phyloP scores from a whole-genome alignment of 2,113 vertebrate genomes.

The Anser brachyrhynchus region DNA sequence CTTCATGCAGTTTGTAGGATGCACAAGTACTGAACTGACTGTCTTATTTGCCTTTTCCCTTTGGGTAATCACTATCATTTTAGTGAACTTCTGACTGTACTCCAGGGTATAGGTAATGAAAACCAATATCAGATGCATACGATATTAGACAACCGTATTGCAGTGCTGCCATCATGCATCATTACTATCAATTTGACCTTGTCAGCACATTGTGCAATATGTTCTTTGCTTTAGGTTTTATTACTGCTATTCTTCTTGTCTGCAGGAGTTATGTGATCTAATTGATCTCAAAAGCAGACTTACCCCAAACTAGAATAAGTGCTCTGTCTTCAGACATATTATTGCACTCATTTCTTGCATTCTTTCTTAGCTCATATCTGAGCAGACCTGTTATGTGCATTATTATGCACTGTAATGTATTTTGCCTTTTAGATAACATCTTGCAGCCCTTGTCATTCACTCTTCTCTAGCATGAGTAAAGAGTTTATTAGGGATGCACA shows the following conservation, averaged over 20 bases:
- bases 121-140: conserved; percentile 63
- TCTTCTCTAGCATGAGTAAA: conserved; percentile 28
- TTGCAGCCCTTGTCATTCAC: conserved; percentile 24
- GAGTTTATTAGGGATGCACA: conserved; percentile 36
- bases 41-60: conserved; percentile 40
- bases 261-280: conserved; percentile 23
- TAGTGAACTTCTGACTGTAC: conserved; percentile 34
- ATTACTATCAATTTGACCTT: conserved; percentile 66
- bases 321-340: conserved; percentile 29
- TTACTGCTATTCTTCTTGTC: conserved; percentile 40
- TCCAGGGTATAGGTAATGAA: conserved; percentile 56
- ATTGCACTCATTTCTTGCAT: conserved; percentile 24
- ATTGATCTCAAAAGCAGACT: conserved; percentile 45
- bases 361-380: conserved; percentile 14
- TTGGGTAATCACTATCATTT: conserved; percentile 50
- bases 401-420: conserved; percentile 10
- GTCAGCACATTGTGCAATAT: conserved; percentile 43
- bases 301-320: conserved; percentile 17
- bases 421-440: conserved; percentile 52
- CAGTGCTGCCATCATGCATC: conserved; percentile 46
- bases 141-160: conserved; percentile 57
- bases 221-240: conserved; percentile 61
- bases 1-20: conserved; percentile 7
- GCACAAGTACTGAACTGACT: neutral
- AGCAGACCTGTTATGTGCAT: neutral